Evolutionary conservation across 2,797 vertebrate species (phyloP).

Genomic region (Sciurus vulgaris): DNA sequence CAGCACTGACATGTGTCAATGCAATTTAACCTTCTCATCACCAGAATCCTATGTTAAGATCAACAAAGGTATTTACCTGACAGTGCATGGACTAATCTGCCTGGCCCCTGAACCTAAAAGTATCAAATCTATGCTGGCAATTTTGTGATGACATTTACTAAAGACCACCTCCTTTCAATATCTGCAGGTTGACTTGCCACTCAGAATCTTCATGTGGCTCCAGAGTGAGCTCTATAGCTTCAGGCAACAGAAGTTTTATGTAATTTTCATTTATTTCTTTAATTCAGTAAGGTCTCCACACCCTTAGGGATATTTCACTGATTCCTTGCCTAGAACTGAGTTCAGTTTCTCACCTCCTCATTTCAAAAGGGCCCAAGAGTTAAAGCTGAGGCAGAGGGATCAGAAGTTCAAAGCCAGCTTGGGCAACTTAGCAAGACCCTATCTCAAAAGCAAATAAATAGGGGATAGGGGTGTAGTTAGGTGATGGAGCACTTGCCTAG

Average conservation of each 20-base stretch:
- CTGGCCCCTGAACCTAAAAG: not conserved
- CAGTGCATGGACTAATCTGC: not conserved
- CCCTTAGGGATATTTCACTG: not conserved
- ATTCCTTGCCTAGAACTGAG: slow-evolving; percentile 11
- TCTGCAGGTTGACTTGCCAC: not conserved
- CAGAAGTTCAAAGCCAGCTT: too few relatives aligned
- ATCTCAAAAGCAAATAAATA: too few relatives aligned
- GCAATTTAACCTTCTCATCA: not conserved
- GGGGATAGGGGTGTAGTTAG: too few relatives aligned
- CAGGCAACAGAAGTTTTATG: not conserved
- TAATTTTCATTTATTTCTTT: slow-evolving; percentile 26
- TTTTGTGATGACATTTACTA: not conserved
- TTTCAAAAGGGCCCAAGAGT: slow-evolving; percentile 9
- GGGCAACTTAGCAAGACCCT: too few relatives aligned
- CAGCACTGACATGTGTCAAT: not conserved
- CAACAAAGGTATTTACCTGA: not conserved
- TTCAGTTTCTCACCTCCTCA: slow-evolving; percentile 3
- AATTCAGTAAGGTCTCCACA: not conserved
- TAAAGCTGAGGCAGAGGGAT: too few relatives aligned
- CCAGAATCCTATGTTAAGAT: not conserved
- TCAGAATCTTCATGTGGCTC: not conserved
- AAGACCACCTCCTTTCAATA: not conserved
- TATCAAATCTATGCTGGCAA: not conserved
- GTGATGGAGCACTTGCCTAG: too few relatives aligned
- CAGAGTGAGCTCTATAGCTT: not conserved